phyloP scores from a whole-genome alignment of 2,888 invertebrate species.

The Drosophila cognata region DNA sequence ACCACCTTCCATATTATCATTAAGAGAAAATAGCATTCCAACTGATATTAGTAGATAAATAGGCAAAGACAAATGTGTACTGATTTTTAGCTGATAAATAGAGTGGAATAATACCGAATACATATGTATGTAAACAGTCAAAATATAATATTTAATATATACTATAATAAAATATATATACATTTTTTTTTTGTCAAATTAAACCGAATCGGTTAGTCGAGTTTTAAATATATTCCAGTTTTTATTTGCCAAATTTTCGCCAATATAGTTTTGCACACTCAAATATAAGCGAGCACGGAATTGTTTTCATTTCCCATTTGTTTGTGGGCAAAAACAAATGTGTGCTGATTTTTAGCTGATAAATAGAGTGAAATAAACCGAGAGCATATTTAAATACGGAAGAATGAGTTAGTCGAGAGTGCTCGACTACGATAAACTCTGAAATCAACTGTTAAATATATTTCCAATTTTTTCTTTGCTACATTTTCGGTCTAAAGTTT shows the following conservation, averaged over 20 bases:
- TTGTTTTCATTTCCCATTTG: not conserved
- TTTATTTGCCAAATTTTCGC: not conserved
- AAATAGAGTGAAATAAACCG: not conserved
- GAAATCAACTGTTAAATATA: not conserved
- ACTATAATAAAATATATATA: no score
- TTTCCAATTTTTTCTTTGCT: not conserved
- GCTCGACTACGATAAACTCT: not conserved
- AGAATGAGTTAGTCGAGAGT: not conserved
- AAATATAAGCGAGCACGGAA: not conserved
- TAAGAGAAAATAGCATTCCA: constrained; percentile 66
- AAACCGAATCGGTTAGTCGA: not conserved
- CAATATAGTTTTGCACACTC: not conserved
- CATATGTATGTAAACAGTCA: no score
- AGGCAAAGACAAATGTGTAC: not conserved
- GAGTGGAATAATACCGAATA: constrained; percentile 2
- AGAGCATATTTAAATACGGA: not conserved
- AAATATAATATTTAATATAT: no score
- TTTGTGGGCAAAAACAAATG: not conserved
- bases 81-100: constrained; percentile 11
- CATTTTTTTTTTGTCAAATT: no score
- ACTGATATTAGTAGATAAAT: constrained; percentile 9
- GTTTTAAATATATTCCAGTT: not conserved
- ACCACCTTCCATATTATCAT: constrained; percentile 77
- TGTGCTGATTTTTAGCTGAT: constrained; percentile 11
- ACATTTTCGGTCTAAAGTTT: not conserved